Evolutionary conservation across 2,888 invertebrate genomes (phyloP), one percentile per base, ranked within the genome.

Genomic region (Pegoplata infirma): DNA sequence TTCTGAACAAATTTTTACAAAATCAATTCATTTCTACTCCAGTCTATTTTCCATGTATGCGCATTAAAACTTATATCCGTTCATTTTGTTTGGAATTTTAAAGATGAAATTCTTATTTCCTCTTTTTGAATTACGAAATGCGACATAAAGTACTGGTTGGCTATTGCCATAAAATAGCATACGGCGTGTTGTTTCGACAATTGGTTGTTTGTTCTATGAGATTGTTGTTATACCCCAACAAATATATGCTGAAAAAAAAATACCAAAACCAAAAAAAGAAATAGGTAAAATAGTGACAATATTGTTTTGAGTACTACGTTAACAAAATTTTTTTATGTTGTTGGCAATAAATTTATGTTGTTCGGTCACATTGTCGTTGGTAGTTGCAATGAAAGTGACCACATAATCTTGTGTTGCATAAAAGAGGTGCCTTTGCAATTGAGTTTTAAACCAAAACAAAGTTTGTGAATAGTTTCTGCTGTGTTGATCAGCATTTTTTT

Each of bases 311-410:
- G 72, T 58, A 44, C 49, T 63, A 61, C 14, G 36, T 49, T 58
- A 63, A 53, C 72, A 72, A 76, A 56, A 2, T 23, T 23, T 21
- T 49, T 21, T 19, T 51, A 6, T 46, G 23, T 28, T 74, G 36
- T 67, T 74, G 67, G 59, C 74, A 47, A 74, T 74, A 74, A 74
- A 74, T 74, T 74, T 23, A 74, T 74, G 67, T 74, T 67, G 23
- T 47, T n/a, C 12, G 59, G 67, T 74, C 73, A 59, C 14, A 66
- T 53, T 10, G 46, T 59, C 67, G 23, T 44, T 44, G 12, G 7
- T 2, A 40, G 63, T n/a, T n/a, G n/a, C n/a, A n/a, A n/a, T 16
- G n/a, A 4, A 63, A 23, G 10, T 44, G 53, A 59, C 74, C 67
- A 66, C 74, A 67, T 61, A 74, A 46, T 66, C 23, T 21, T 66